phyloP scores from a whole-genome alignment of 2,888 invertebrate genomes.

The Sericinus montela region DNA sequence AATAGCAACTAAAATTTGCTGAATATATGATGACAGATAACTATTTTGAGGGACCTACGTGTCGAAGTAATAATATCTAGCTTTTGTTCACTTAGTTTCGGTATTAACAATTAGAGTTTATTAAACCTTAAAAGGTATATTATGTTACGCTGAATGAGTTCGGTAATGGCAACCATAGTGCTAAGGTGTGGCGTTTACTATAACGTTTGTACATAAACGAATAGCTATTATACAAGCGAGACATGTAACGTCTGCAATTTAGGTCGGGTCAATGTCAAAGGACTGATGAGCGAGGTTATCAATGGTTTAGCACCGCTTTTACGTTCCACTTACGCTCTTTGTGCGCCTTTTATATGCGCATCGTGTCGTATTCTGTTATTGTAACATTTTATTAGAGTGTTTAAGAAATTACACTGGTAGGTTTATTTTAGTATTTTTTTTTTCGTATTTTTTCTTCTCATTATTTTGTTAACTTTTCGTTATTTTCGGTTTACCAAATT shows the following conservation, averaged over 20 bases:
- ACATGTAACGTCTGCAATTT: conserved; percentile 42
- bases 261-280: conserved; percentile 59
- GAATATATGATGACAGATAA: no score
- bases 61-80: no score
- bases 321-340: neutral
- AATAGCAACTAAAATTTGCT: no score
- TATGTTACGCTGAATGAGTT: conserved; percentile 9
- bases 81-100: no score
- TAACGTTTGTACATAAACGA: conserved; percentile 12
- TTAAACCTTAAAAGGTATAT: conserved; percentile 10
- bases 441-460: no score
- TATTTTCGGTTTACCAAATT: no score
- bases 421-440: no score
- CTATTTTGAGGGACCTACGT: no score
- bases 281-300: conserved; percentile 38
- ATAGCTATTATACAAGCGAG: conserved; percentile 21
- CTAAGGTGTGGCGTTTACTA: conserved; percentile 14
- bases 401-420: no score
- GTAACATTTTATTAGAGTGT: no score
- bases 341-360: neutral
- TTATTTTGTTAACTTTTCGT: no score
- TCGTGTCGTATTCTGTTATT: no score
- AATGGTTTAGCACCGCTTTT: conserved; percentile 15
- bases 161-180: conserved; percentile 14
- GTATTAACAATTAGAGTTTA: conserved; percentile 7